A percentile compares a stretch with the other conserved stretches of the same genome.
Conservation (phyloP, 2,888 invertebrate species). For the Tromatobia lineatoria region DNA sequence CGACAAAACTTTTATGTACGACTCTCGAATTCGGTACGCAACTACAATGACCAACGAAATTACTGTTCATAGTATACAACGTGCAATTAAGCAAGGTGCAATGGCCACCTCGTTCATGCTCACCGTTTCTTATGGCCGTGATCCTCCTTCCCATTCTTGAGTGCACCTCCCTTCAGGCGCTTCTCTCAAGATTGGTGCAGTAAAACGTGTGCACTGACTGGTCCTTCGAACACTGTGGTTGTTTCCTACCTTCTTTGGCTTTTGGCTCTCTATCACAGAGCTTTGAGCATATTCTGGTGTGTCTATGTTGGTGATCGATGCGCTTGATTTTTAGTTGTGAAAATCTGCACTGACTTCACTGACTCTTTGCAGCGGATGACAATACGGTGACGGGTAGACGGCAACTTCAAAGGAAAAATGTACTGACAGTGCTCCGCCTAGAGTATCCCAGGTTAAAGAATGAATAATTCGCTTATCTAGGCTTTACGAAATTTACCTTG, state of each 20-base stretch:
- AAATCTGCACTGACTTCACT: neutral
- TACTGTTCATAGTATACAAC: slow-evolving; percentile 59
- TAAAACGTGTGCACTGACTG: slow-evolving; percentile 65
- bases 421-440: slow-evolving; percentile 55
- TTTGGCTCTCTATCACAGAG: slow-evolving; percentile 7
- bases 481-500: neutral
- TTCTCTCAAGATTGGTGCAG: slow-evolving; percentile 56
- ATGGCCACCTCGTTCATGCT: slow-evolving; percentile 53
- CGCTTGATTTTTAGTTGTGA: slow-evolving; percentile 5
- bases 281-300: neutral
- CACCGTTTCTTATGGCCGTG: slow-evolving; percentile 32
- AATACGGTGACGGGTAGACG: slow-evolving; percentile 21
- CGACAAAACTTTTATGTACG: slow-evolving; percentile 29
- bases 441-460: slow-evolving; percentile 28
- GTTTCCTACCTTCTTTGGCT: slow-evolving; percentile 14
- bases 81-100: slow-evolving; percentile 65
- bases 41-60: slow-evolving; percentile 52
- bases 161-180: slow-evolving; percentile 25
- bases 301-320: slow-evolving; percentile 12
- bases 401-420: slow-evolving; percentile 22
- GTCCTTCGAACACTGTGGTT: slow-evolving; percentile 47
- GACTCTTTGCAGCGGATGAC: slow-evolving; percentile 10
- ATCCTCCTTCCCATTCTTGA: slow-evolving; percentile 42
- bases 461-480: neutral
- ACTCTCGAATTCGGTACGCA: slow-evolving; percentile 28